A percentile compares a stretch with the other conserved stretches of the same genome.
These are phyloP conservation scores for Spodoptera litura DNA, from an alignment of 1,140 invertebrate species.

Conservation along the genomic window DNA sequence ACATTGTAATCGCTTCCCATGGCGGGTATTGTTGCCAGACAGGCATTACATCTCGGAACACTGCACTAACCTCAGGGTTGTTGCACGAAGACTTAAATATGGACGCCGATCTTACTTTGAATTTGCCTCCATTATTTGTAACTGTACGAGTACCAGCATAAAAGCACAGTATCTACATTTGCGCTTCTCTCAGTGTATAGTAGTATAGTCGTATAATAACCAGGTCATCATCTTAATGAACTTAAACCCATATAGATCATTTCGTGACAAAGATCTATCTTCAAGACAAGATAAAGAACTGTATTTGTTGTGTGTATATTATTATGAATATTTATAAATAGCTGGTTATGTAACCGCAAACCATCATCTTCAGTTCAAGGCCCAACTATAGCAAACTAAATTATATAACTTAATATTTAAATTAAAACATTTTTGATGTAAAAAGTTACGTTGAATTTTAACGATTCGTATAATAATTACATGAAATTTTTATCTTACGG, in stretches of 20 bases:
- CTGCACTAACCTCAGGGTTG: constrained; percentile 7
- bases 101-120: neutral
- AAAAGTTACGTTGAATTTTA: constrained; percentile 30
- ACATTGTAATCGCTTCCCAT: constrained; percentile 43
- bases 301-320: too few relatives aligned
- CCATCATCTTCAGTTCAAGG: constrained; percentile 23
- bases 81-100: neutral
- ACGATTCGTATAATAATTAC: constrained; percentile 32
- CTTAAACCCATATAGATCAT: too few relatives aligned
- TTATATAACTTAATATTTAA: neutral
- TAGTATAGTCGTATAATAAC: too few relatives aligned
- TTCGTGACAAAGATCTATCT: neutral
- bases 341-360: neutral
- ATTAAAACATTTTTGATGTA: constrained; percentile 8
- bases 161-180: too few relatives aligned
- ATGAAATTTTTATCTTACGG: constrained; percentile 25
- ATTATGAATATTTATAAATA: too few relatives aligned
- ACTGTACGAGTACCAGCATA: too few relatives aligned
- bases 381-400: neutral
- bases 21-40: constrained; percentile 41
- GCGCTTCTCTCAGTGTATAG: too few relatives aligned
- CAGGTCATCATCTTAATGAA: too few relatives aligned
- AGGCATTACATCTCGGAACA: constrained; percentile 32
- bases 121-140: neutral
- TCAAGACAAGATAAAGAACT: neutral